Conservation (phyloP, 1,140 invertebrate genomes). For the Drosophila baimaii region DNA sequence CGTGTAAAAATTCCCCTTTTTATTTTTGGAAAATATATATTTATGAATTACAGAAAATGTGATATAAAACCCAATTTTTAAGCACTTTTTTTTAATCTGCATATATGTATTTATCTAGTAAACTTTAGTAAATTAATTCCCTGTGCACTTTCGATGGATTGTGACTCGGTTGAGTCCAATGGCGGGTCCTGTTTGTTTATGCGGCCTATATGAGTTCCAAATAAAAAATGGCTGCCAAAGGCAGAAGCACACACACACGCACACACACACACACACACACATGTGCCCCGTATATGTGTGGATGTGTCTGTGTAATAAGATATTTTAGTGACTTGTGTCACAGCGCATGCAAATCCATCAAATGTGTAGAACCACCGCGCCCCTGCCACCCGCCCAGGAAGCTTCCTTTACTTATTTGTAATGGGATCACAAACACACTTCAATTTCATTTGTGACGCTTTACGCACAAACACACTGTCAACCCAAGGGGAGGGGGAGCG, state of each 20-base stretch:
- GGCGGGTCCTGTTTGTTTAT: conserved; percentile 74
- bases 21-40: too few relatives aligned
- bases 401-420: conserved; percentile 79
- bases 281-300: background rate
- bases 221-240: conserved; percentile 77
- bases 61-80: too few relatives aligned
- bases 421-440: conserved; percentile 83
- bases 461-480: conserved; percentile 77
- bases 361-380: conserved; percentile 46
- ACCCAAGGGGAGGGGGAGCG: background rate
- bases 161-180: conserved; percentile 35
- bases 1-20: too few relatives aligned
- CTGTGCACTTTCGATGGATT: conserved; percentile 14
- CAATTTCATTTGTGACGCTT: conserved; percentile 83
- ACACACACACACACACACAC: background rate
- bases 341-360: conserved; percentile 82
- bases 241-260: conserved; percentile 7
- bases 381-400: background rate
- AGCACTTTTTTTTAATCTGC: too few relatives aligned
- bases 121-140: background rate
- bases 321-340: conserved; percentile 83
- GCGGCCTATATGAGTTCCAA: conserved; percentile 68
- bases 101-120: background rate
- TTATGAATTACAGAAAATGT: too few relatives aligned
- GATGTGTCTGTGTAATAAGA: conserved; percentile 73